Base-by-base conservation (phyloP, 92 coral and sea anemone species). In the Desmophyllum pertusum region DNA sequence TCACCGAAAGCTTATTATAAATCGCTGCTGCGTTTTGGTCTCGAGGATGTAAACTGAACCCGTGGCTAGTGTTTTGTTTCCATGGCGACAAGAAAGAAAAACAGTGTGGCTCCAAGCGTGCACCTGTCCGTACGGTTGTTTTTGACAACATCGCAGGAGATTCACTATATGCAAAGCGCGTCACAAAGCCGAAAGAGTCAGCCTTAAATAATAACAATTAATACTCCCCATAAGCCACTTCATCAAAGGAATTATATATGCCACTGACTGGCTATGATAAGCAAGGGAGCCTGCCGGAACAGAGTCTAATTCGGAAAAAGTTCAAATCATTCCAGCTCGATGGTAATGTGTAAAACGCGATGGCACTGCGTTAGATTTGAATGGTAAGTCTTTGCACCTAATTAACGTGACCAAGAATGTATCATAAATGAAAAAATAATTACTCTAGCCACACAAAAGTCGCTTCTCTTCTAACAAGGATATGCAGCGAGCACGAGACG, bases 1-100 rank as follows among this genome's bases (percentile, higher is more conserved):
- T 23, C 30, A 36, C 64, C 41, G 18, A 7, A 79, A 21, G 43
- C 9, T 40, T 7, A n/a, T n/a, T n/a, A n/a, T n/a, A 29, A 21
- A 80, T 5, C 14, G 27, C 0, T 51, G 39, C 0, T 25, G 19
- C 38, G 19, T 23, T 46, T 69, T 29, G 33, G 8, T 5, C 36
- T 36, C 21, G 27, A 50, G 35, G 43, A 38, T 19, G 17, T 35
- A 27, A n/a, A n/a, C n/a, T n/a, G n/a, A n/a, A n/a, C n/a, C n/a
- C n/a, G 6, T 27, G 31, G 57, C 77, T 9, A 14, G 6, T 89
- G 93, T 87, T 87, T 83, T 86, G 93, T 84, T 72, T 78, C 91
- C 85, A 71, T 79, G 85, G 86, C 74, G 61, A 92, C 89, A 37
- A 79, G 53, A 25, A 30, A 35, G 37, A 79, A 78, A 78, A 84